A percentile compares a stretch with the other conserved stretches of the same genome.
phyloP scores from a whole-genome alignment of 2,888 invertebrate genomes.

The Acronicta alni region DNA sequence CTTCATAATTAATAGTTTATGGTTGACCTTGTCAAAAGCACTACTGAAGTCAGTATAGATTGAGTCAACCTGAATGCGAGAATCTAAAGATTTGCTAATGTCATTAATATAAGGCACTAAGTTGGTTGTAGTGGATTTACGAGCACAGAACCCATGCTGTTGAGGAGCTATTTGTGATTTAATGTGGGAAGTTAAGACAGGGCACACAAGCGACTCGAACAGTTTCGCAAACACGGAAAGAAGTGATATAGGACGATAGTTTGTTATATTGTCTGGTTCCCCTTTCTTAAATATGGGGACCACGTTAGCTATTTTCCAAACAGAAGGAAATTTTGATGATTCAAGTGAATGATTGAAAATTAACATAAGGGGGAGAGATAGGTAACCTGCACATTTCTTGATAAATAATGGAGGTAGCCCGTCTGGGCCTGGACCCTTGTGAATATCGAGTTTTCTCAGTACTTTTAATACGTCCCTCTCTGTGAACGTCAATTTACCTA shows the following conservation, averaged over 20 bases:
- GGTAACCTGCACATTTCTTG: not conserved
- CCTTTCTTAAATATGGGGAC: not conserved
- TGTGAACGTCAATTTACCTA: not conserved
- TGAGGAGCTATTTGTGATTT: not conserved
- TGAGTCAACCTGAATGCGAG: too few relatives aligned
- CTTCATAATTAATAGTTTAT: too few relatives aligned
- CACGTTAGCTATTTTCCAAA: not conserved
- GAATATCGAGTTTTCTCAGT: not conserved
- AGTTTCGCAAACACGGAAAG: not conserved
- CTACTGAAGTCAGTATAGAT: too few relatives aligned
- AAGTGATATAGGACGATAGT: not conserved
- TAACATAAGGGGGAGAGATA: not conserved
- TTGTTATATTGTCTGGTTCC: not conserved
- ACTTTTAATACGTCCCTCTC: not conserved
- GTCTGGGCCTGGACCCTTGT: not conserved
- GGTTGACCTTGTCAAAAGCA: too few relatives aligned
- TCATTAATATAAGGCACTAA: not conserved
- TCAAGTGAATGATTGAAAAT: not conserved
- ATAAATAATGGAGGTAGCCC: not conserved
- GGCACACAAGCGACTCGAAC: not conserved
- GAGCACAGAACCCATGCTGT: not conserved
- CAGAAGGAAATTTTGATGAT: not conserved
- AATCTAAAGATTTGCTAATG: not conserved
- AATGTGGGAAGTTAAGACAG: not conserved
- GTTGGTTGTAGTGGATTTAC: not conserved